Evolutionary conservation across 2,888 invertebrate species (phyloP).

Genomic region (Acanthococcus lagerstroemiae): DNA sequence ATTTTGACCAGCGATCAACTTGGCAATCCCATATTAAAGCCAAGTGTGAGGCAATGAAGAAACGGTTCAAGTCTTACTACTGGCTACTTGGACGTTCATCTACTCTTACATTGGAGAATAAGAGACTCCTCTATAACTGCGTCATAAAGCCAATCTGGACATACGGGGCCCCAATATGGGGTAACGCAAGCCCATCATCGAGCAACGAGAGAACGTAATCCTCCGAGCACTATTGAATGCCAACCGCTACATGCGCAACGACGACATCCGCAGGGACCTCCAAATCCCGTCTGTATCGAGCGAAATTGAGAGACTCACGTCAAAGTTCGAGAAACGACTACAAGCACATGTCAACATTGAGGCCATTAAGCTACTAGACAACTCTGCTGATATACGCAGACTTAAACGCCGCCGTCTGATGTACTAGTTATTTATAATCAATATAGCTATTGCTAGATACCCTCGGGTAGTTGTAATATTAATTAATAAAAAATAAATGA

Average conservation of each 20-base stretch:
- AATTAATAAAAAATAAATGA: too few relatives aligned
- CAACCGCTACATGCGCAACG: neutral
- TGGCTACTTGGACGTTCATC: neutral
- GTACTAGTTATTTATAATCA: too few relatives aligned
- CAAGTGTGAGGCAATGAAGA: neutral
- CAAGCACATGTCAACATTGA: neutral
- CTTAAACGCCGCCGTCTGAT: too few relatives aligned
- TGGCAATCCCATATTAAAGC: neutral
- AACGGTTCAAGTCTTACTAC: neutral
- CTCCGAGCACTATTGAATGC: neutral
- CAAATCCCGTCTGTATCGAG: neutral
- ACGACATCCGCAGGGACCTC: neutral
- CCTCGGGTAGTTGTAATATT: too few relatives aligned
- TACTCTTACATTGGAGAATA: neutral
- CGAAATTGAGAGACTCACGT: neutral
- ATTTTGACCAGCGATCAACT: too few relatives aligned
- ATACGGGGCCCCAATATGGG: too few relatives aligned
- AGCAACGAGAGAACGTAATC: too few relatives aligned
- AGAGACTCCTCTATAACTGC: neutral
- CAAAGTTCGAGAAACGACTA: neutral
- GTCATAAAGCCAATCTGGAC: too few relatives aligned
- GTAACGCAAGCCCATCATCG: too few relatives aligned
- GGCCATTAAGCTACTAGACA: neutral
- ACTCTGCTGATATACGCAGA: neutral
- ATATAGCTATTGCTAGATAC: too few relatives aligned